A percentile compares a stretch with the other conserved stretches of the same genome.
These are phyloP conservation scores for Aphelenchoides bicaudatus DNA, from an alignment of 2,888 invertebrate genomes.

Conservation along the genomic window DNA sequence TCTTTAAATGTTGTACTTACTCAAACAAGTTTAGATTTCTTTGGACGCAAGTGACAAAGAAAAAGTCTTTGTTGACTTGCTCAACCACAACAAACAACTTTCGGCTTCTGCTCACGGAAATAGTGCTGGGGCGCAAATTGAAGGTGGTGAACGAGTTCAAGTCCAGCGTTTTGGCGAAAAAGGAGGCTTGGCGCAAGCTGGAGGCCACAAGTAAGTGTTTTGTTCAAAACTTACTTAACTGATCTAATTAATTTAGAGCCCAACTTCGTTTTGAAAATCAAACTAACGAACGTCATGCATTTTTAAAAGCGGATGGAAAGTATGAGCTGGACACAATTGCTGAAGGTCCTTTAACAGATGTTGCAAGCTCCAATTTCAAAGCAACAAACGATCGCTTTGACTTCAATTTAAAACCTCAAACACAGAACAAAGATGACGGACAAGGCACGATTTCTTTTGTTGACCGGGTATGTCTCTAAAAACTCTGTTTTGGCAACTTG, in stretches of 20 bases:
- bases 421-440: constrained; percentile 51
- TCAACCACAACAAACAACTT: constrained; percentile 45
- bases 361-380: constrained; percentile 50
- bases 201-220: constrained; percentile 52
- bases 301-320: constrained; percentile 58
- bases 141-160: constrained; percentile 56
- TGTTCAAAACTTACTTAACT: constrained; percentile 25
- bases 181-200: constrained; percentile 57
- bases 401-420: constrained; percentile 52
- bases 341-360: constrained; percentile 49
- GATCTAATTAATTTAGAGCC: constrained; percentile 31
- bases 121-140: constrained; percentile 56
- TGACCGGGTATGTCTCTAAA: neutral
- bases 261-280: constrained; percentile 51
- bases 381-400: constrained; percentile 55
- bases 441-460: constrained; percentile 41
- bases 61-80: constrained; percentile 51
- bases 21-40: constrained; percentile 43
- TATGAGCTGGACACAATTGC: constrained; percentile 58
- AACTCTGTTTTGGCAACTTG: constrained; percentile 20
- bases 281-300: constrained; percentile 44
- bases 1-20: too few relatives aligned
- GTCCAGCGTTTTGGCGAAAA: constrained; percentile 59
- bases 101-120: constrained; percentile 50
- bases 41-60: constrained; percentile 58